Percentiles rank a stretch among this genome's conserved stretches.
Evolutionary conservation across 2,888 invertebrate species (phyloP).

Genomic region (Noctua pronuba): DNA sequence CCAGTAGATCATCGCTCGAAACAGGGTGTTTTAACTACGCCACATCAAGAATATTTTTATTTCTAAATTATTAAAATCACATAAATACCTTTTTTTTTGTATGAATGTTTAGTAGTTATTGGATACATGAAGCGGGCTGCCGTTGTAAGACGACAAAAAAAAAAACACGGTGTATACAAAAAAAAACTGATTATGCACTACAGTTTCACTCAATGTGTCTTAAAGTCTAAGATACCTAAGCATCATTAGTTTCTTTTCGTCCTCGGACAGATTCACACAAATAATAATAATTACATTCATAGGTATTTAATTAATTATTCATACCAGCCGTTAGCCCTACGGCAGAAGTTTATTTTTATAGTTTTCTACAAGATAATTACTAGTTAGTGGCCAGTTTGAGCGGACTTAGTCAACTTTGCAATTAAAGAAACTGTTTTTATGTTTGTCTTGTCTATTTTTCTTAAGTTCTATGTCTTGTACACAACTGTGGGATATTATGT

Average conservation of each 20-base stretch:
- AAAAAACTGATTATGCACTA: no score
- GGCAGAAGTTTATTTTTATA: constrained; percentile 55
- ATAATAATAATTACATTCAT: not conserved
- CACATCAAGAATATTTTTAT: no score
- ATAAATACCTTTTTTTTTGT: no score
- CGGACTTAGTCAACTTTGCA: constrained; percentile 53
- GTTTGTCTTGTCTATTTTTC: constrained; percentile 28
- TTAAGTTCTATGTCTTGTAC: not conserved
- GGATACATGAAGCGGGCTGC: no score
- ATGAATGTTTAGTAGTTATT: no score
- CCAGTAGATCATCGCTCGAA: no score
- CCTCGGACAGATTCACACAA: not conserved
- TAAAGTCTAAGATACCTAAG: no score
- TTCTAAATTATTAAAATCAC: no score
- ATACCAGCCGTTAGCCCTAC: not conserved
- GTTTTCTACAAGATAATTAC: constrained; percentile 63
- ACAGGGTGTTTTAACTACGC: no score
- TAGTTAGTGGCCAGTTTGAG: constrained; percentile 32
- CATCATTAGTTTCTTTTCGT: not conserved
- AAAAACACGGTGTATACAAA: no score
- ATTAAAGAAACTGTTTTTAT: constrained; percentile 52
- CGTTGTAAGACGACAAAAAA: no score
- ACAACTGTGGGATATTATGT: not conserved
- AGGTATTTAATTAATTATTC: constrained; percentile 18
- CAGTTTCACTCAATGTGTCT: no score